Evolutionary conservation across 2,797 vertebrate species (phyloP).

Genomic region (Tokudaia muenninki): DNA sequence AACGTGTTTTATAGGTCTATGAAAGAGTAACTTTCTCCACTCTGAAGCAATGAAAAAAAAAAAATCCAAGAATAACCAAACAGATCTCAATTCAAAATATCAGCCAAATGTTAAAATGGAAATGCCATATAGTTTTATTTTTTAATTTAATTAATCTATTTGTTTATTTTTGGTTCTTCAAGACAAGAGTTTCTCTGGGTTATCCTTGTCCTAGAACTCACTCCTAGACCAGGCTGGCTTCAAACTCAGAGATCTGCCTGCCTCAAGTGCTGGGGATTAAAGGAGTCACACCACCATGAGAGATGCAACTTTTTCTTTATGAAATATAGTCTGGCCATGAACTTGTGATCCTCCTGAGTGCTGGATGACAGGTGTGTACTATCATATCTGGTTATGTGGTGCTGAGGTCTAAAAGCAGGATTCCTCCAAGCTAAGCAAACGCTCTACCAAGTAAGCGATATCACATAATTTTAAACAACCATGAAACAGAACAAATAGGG

Average conservation of each 20-base stretch:
- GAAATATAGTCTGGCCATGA: background rate
- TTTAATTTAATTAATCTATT: background rate
- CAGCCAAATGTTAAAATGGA: conserved; percentile 38
- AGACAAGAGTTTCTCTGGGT: background rate
- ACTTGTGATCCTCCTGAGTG: background rate
- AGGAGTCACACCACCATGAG: background rate
- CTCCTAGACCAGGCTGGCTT: background rate
- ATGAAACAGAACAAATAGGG: conserved; percentile 21
- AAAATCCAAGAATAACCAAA: conserved; percentile 24
- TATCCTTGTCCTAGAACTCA: background rate
- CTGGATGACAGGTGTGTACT: background rate
- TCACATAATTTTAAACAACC: background rate
- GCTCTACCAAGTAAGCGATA: too few species aligned
- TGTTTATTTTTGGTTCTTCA: background rate
- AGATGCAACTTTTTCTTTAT: background rate
- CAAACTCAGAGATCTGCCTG: background rate
- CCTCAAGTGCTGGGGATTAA: background rate
- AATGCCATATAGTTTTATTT: background rate
- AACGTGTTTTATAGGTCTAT: conserved; percentile 27
- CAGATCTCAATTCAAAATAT: background rate
- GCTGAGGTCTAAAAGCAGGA: background rate
- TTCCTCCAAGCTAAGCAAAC: background rate
- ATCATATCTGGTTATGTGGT: background rate
- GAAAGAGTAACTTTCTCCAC: conserved; percentile 54
- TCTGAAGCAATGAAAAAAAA: conserved; percentile 54